Evolutionary conservation across 2,113 vertebrate genomes (phyloP).

Genomic region (Semicossyphus pulcher): DNA sequence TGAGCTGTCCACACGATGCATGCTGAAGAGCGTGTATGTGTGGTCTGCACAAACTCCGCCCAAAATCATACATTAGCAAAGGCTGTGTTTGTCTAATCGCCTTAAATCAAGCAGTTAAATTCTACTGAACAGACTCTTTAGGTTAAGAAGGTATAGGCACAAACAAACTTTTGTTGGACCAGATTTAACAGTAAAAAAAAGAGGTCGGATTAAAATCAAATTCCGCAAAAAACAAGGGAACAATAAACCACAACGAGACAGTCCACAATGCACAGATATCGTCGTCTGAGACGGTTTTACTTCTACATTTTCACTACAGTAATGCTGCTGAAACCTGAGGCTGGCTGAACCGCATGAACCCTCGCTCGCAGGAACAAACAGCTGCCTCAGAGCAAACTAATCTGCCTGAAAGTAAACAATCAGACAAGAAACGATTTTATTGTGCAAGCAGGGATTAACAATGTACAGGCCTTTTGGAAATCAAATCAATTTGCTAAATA

Average conservation of each 20-base stretch:
- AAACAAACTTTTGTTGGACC: no score
- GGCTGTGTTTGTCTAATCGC: no score
- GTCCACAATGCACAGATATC: neutral
- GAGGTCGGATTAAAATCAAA: neutral
- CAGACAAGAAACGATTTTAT: neutral
- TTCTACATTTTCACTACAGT: neutral
- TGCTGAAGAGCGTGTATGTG: slow-evolving; percentile 18
- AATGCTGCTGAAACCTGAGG: neutral
- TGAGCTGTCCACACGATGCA: neutral
- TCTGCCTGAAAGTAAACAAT: neutral
- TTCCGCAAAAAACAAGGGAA: neutral
- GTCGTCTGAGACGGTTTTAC: neutral
- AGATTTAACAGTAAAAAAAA: no score
- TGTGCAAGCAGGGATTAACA: neutral
- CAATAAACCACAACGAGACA: neutral
- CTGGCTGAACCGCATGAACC: slow-evolving; percentile 20
- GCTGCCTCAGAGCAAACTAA: slow-evolving; percentile 1
- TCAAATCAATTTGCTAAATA: neutral
- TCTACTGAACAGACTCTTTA: neutral
- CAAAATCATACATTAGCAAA: slow-evolving; percentile 36
- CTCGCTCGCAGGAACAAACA: neutral
- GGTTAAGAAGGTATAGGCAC: no score
- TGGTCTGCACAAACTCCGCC: slow-evolving; percentile 27
- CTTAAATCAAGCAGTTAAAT: neutral
- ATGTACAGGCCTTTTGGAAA: neutral